Base-by-base conservation (phyloP, 1,140 invertebrate species). In the Procambarus virginalis region DNA sequence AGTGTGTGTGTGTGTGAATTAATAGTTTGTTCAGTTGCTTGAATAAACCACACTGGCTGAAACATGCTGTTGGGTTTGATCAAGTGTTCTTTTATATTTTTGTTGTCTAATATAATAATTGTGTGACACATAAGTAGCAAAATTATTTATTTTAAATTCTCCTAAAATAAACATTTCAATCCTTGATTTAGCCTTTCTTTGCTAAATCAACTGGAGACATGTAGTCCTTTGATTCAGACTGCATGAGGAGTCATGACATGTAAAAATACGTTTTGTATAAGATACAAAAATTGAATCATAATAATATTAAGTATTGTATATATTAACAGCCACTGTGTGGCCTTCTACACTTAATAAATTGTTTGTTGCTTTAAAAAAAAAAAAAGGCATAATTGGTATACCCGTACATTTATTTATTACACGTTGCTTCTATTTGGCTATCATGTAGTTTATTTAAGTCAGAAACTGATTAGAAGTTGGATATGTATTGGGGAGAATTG, bases 251-350 rank as follows among this genome's bases (percentile, higher is more conserved):
- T 68, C 64, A 68, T 68, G 17, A 68, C 64, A 68, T 20, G 20
- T 17, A 68, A 68, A 20, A 68, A 68, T 68, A 68, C 20, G 5
- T 68, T 68, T 68, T 68, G 17, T 68, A 68, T 68, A 68, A 17
- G 64, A 68, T 68, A 68, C 10, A 17, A 68, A 68, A 20, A 4
- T 17, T 17, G 64, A 68, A 17, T 68, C 17, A 68, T 68, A 68
- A 68, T 68, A 20, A 14, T 68, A 34, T 34, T 34, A 68, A 68
- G 34, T 68, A 17, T 68, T 68, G 64, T 68, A 68, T 17, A 68
- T 68, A 68, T 68, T 68, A 68, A 68, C 10, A 68, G 64, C 64
- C 64, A 68, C 64, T 68, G 64, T 68, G 64, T 68, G 64, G 64
- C 64, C 64, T 68, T 1, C 20, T 68, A 20, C 10, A 14, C 10